These are phyloP conservation scores for Pleuronectes platessa DNA, from an alignment of 2,113 vertebrate species.

Conservation along the genomic window DNA sequence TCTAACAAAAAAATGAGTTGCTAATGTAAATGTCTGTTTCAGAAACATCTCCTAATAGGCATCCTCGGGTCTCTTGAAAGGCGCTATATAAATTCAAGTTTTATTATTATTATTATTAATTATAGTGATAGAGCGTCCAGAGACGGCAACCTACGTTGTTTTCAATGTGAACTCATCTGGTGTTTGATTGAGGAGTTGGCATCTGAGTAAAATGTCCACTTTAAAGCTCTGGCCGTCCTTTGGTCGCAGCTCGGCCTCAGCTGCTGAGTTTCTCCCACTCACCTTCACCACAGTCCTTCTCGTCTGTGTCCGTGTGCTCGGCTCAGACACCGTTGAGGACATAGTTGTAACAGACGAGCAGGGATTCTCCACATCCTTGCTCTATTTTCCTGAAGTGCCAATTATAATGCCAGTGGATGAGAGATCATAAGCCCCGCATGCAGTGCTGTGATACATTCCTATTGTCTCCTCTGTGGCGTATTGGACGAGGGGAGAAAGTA, in stretches of 20 bases:
- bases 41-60: no score
- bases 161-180: constrained; percentile 26
- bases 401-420: constrained; percentile 55
- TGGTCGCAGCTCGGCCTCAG: constrained; percentile 7
- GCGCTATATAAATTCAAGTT: no score
- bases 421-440: constrained; percentile 25
- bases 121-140: no score
- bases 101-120: no score
- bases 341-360: constrained; percentile 32
- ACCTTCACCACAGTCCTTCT: constrained; percentile 29
- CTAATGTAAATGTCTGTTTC: no score
- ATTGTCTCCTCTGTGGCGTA: constrained; percentile 33
- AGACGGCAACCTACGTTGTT: background rate
- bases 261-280: constrained; percentile 17
- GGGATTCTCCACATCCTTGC: constrained; percentile 42
- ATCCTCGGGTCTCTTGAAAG: no score
- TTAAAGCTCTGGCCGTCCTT: constrained; percentile 52
- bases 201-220: constrained; percentile 56
- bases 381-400: constrained; percentile 53
- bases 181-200: constrained; percentile 43
- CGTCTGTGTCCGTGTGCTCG: background rate
- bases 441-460: constrained; percentile 47
- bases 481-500: constrained; percentile 48
- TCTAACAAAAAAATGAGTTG: background rate
- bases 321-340: constrained; percentile 19